A percentile compares a stretch with the other conserved stretches of the same genome.
Evolutionary conservation across 2,888 invertebrate species (phyloP).

Genomic region (Spilarctia lutea): DNA sequence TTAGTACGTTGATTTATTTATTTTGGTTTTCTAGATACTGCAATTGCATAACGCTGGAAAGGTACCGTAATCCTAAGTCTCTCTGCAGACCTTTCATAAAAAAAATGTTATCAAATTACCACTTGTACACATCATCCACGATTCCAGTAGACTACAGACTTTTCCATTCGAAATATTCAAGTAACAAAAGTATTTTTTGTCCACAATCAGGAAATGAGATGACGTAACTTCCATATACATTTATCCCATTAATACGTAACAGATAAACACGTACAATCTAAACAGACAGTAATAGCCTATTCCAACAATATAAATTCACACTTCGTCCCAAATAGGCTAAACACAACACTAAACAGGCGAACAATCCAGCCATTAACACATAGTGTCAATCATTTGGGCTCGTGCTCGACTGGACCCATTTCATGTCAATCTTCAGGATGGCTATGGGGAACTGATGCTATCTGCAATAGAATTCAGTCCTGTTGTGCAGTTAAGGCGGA

Average conservation of each 20-base stretch:
- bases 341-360: slow-evolving; percentile 41
- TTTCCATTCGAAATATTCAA: too few species aligned
- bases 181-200: too few species aligned
- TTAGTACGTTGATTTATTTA: too few species aligned
- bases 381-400: slow-evolving; percentile 63
- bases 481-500: slow-evolving; percentile 1
- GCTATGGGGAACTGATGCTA: slow-evolving; percentile 26
- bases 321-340: slow-evolving; percentile 44
- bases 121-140: too few species aligned
- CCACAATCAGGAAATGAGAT: too few species aligned
- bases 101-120: too few species aligned
- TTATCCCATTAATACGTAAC: slow-evolving; percentile 8
- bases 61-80: too few species aligned
- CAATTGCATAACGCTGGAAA: too few species aligned
- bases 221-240: background rate
- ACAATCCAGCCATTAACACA: slow-evolving; percentile 67
- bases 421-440: slow-evolving; percentile 65
- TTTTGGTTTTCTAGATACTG: too few species aligned
- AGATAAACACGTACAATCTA: slow-evolving; percentile 13
- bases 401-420: slow-evolving; percentile 58
- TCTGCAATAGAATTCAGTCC: slow-evolving; percentile 33
- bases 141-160: too few species aligned
- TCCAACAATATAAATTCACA: slow-evolving; percentile 41
- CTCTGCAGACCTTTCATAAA: too few species aligned
- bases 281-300: slow-evolving; percentile 42